Evolutionary conservation across 2,888 invertebrate genomes (phyloP).

Genomic region (Phortica okadai): DNA sequence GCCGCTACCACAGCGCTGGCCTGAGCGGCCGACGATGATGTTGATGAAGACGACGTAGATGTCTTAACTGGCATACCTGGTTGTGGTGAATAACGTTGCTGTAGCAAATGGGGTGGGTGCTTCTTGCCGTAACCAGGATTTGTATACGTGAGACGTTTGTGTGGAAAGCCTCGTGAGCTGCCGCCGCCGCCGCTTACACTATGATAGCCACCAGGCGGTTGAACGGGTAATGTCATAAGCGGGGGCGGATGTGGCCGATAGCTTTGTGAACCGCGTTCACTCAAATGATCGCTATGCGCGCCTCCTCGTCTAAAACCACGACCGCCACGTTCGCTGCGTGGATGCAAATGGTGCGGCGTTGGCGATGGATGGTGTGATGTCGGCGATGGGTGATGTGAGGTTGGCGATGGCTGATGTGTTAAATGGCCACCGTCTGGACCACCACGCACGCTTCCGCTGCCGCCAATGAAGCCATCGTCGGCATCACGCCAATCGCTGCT

Average conservation of each 20-base stretch:
- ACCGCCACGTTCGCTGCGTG: slow-evolving; percentile 66
- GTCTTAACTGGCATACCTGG: not conserved
- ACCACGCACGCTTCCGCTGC: slow-evolving; percentile 42
- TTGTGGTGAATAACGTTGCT: slow-evolving; percentile 27
- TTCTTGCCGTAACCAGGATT: slow-evolving; percentile 71
- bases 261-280: slow-evolving; percentile 61
- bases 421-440: slow-evolving; percentile 39
- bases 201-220: slow-evolving; percentile 65
- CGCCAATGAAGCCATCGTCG: slow-evolving; percentile 54
- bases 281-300: slow-evolving; percentile 58
- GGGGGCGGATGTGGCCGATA: slow-evolving; percentile 72
- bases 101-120: slow-evolving; percentile 55
- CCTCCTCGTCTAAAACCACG: slow-evolving; percentile 61
- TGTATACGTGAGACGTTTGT: slow-evolving; percentile 73
- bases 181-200: slow-evolving; percentile 42
- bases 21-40: slow-evolving; percentile 64
- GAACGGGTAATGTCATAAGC: slow-evolving; percentile 71
- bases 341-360: slow-evolving; percentile 63
- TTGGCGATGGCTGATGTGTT: slow-evolving; percentile 33
- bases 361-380: slow-evolving; percentile 36
- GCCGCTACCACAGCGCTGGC: slow-evolving; percentile 74
- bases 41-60: not conserved
- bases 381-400: slow-evolving; percentile 35
- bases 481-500: slow-evolving; percentile 69
- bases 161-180: slow-evolving; percentile 67